A percentile compares a stretch with the other conserved stretches of the same genome.
phyloP scores from a whole-genome alignment of 2,888 invertebrate species.

The Cosmia pyralina region DNA sequence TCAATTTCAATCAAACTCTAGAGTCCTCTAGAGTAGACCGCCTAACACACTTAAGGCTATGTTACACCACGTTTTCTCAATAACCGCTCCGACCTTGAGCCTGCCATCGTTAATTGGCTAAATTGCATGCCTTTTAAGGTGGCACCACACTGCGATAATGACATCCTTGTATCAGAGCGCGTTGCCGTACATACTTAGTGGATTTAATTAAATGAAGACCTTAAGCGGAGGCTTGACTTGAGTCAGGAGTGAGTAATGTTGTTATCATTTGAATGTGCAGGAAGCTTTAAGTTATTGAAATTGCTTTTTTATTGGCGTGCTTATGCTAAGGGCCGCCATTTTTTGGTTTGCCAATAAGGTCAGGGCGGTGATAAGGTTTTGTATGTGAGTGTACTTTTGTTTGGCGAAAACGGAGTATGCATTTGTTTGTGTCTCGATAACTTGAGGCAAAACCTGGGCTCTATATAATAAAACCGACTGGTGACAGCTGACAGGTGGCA shows the following conservation, averaged over 20 bases:
- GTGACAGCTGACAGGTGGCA: not conserved
- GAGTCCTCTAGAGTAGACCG: slow-evolving; percentile 20
- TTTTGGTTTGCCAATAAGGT: slow-evolving; percentile 50
- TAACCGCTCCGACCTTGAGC: slow-evolving; percentile 80
- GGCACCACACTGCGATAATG: slow-evolving; percentile 77
- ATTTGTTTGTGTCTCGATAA: not conserved
- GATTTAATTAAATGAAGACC: slow-evolving; percentile 75
- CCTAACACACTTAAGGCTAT: slow-evolving; percentile 59
- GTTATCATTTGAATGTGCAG: slow-evolving; percentile 69
- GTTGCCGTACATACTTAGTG: slow-evolving; percentile 76
- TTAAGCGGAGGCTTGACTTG: slow-evolving; percentile 61
- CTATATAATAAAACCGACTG: not conserved
- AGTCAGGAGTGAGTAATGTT: slow-evolving; percentile 67
- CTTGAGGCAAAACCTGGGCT: no score
- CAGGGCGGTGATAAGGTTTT: slow-evolving; percentile 20
- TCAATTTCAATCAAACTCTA: slow-evolving; percentile 19
- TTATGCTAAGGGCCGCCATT: slow-evolving; percentile 48
- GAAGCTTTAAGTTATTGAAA: slow-evolving; percentile 67
- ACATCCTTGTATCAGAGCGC: slow-evolving; percentile 79
- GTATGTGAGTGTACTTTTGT: slow-evolving; percentile 31
- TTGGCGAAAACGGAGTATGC: slow-evolving; percentile 8
- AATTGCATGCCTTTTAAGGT: slow-evolving; percentile 86
- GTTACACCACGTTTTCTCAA: slow-evolving; percentile 78
- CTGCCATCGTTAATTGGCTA: slow-evolving; percentile 83
- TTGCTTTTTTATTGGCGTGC: slow-evolving; percentile 60